Evolutionary conservation across 2,888 invertebrate genomes (phyloP).

Genomic region (Cactoblastis cactorum): DNA sequence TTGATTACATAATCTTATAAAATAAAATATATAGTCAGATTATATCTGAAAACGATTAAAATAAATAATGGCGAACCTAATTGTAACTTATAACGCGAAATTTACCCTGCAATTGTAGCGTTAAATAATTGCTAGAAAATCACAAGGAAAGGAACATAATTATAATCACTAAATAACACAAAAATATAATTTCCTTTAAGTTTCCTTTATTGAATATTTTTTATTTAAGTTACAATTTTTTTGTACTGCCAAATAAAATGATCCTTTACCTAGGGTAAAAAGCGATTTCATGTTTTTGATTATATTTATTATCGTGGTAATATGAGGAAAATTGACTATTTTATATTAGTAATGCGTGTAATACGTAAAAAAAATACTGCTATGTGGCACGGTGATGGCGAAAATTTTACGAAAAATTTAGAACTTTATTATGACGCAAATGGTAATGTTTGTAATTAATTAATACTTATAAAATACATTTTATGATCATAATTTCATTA

Average conservation of each 20-base stretch:
- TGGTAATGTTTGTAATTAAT: slow-evolving; percentile 1
- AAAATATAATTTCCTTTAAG: slow-evolving; percentile 3
- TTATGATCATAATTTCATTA: not conserved
- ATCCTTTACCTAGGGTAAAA: no score
- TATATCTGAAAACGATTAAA: slow-evolving; percentile 35
- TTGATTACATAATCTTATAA: slow-evolving; percentile 17
- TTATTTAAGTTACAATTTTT: no score
- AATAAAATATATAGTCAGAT: slow-evolving; percentile 46
- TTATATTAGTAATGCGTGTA: not conserved
- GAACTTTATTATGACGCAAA: not conserved
- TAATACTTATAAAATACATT: not conserved
- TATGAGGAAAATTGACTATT: no score
- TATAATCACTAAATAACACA: slow-evolving; percentile 20
- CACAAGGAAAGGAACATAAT: slow-evolving; percentile 32
- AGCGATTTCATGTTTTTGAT: no score
- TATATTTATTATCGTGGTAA: no score
- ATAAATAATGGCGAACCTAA: slow-evolving; percentile 15
- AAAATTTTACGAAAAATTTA: not conserved
- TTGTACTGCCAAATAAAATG: no score
- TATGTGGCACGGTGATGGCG: slow-evolving; percentile 18
- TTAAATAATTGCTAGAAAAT: slow-evolving; percentile 20
- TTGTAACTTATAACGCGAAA: not conserved
- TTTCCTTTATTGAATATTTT: no score
- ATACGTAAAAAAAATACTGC: slow-evolving; percentile 17
- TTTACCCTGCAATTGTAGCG: slow-evolving; percentile 9